Evolutionary conservation across 2,113 vertebrate genomes (phyloP).

Genomic region (Malurus elegans): DNA sequence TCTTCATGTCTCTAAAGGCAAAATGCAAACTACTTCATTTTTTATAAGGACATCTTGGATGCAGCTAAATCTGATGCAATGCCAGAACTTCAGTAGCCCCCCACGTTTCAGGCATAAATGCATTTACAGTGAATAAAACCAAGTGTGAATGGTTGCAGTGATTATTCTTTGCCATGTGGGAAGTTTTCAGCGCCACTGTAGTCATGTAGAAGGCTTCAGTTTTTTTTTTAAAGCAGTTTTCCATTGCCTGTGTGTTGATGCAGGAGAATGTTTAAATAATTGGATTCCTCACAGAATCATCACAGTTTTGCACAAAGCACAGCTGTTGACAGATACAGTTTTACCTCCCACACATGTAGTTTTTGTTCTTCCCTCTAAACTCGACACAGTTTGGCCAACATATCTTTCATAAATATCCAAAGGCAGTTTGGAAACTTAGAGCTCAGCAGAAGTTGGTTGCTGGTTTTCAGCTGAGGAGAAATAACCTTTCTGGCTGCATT

Average conservation of each 20-base stretch:
- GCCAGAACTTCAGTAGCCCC: neutral
- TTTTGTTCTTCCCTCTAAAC: neutral
- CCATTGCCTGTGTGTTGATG: neutral
- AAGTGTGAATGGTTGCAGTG: neutral
- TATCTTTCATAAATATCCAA: neutral
- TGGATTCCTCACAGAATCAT: neutral
- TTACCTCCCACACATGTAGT: neutral
- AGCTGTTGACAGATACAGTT: neutral
- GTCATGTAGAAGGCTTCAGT: neutral
- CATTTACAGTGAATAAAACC: neutral
- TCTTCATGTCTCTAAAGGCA: neutral
- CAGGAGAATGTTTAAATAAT: neutral
- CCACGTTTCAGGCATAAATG: neutral
- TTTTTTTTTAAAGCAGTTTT: neutral
- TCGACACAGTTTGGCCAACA: neutral
- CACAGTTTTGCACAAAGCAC: neutral
- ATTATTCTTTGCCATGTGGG: neutral
- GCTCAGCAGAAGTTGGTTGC: neutral
- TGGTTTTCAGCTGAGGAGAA: neutral
- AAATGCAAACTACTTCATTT: neutral
- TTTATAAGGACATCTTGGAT: neutral
- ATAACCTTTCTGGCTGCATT: neutral
- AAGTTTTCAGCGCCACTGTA: neutral
- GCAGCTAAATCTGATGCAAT: neutral
- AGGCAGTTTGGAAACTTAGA: neutral